Evolutionary conservation across 23 tunicate species (phyloP).

Genomic region (Clavelina lepadiformis): DNA sequence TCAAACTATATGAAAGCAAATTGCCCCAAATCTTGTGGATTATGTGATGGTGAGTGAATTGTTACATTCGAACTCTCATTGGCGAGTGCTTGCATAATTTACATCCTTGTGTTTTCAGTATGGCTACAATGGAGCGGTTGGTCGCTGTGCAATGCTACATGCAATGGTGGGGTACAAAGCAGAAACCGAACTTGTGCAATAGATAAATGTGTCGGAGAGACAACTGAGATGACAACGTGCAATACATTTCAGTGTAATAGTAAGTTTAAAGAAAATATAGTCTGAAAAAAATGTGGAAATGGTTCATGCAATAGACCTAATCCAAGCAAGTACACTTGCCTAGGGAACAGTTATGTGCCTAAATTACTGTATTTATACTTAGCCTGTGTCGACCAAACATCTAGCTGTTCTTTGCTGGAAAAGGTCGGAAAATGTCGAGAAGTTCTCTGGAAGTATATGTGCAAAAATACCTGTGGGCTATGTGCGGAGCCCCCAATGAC

Average conservation of each 20-base stretch:
- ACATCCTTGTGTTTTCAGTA: neutral
- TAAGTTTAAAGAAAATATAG: too few relatives aligned
- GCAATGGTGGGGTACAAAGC: constrained; percentile 34
- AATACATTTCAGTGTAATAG: constrained; percentile 30
- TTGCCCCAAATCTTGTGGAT: constrained; percentile 49
- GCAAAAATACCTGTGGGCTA: constrained; percentile 60
- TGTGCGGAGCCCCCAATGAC: constrained; percentile 26
- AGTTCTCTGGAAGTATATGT: constrained; percentile 29
- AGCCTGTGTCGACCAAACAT: constrained; percentile 32
- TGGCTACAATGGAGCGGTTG: constrained; percentile 42
- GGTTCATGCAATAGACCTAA: too few relatives aligned
- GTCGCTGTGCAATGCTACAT: constrained; percentile 43
- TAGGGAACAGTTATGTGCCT: too few relatives aligned
- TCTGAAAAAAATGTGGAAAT: too few relatives aligned
- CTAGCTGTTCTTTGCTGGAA: constrained; percentile 16
- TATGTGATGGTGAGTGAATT: constrained; percentile 28
- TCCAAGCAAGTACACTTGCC: too few relatives aligned
- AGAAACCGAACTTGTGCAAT: constrained; percentile 27
- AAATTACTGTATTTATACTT: too few relatives aligned
- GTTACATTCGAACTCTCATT: too few relatives aligned
- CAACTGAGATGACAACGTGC: constrained; percentile 10
- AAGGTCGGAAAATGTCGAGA: constrained; percentile 31
- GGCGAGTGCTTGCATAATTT: too few relatives aligned
- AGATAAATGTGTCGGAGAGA: constrained; percentile 9
- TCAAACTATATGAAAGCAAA: constrained; percentile 42